Percentiles rank a stretch among this genome's conserved stretches.
These are phyloP conservation scores for Sinelater perroti DNA, from an alignment of 2,888 invertebrate genomes.

Conservation along the genomic window DNA sequence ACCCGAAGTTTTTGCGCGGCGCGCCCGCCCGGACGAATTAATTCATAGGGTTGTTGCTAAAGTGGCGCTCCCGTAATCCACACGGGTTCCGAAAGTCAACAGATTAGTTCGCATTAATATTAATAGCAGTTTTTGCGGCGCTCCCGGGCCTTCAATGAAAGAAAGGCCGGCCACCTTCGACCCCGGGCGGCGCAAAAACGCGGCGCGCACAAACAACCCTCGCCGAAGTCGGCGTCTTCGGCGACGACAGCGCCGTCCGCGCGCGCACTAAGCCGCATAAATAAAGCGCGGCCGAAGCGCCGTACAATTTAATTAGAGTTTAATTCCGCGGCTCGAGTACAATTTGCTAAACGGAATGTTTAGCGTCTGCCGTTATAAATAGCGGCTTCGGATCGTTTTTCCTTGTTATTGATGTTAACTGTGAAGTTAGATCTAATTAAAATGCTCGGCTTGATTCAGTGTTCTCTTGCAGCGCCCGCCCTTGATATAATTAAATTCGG, in stretches of 20 bases:
- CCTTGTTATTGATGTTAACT: conserved; percentile 43
- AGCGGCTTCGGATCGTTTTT: conserved; percentile 43
- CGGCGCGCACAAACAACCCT: not conserved
- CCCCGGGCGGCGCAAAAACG: not conserved
- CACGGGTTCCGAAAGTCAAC: conserved; percentile 19
- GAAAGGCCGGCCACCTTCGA: too few species aligned
- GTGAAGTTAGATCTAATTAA: conserved; percentile 45
- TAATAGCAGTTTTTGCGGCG: conserved; percentile 17
- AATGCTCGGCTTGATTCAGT: conserved; percentile 41
- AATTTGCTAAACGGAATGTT: conserved; percentile 32
- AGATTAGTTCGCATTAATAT: conserved; percentile 24
- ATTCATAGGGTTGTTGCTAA: conserved; percentile 5
- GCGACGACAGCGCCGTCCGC: not conserved
- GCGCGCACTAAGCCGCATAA: conserved; percentile 19
- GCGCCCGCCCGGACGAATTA: too few species aligned
- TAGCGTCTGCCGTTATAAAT: conserved; percentile 31
- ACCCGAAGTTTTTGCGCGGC: too few species aligned
- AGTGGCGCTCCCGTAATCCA: conserved; percentile 11
- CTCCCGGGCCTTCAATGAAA: not conserved
- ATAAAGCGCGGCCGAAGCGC: conserved; percentile 27
- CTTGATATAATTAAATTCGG: conserved; percentile 41
- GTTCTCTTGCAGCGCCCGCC: conserved; percentile 36
- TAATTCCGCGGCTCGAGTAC: conserved; percentile 33
- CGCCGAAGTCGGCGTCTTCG: not conserved
- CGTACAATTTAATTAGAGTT: conserved; percentile 40